Percentiles rank a stretch among this genome's conserved stretches.
These are phyloP conservation scores for Mythimna pallens DNA, from an alignment of 2,888 invertebrate species.

Conservation along the genomic window DNA sequence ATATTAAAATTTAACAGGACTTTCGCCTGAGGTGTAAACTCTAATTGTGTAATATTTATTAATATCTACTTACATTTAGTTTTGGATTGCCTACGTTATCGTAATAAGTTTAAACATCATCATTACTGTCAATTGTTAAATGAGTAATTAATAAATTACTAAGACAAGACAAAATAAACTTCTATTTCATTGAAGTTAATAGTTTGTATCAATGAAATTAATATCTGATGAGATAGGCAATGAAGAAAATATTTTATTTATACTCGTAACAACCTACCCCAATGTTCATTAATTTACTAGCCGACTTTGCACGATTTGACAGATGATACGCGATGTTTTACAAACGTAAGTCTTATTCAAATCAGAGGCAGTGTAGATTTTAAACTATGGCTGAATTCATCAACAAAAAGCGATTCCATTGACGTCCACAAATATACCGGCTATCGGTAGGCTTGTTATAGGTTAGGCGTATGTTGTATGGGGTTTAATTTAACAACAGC, in stretches of 20 bases:
- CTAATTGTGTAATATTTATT: neutral
- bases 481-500: conserved; percentile 45
- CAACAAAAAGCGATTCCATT: neutral
- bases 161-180: no score
- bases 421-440: neutral
- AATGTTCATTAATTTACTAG: neutral
- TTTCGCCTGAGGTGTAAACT: conserved; percentile 2
- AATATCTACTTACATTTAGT: neutral
- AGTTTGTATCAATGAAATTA: no score
- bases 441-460: neutral
- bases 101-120: no score
- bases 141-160: no score
- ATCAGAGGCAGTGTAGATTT: neutral
- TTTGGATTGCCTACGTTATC: no score
- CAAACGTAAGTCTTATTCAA: neutral
- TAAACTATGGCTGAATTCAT: neutral
- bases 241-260: no score
- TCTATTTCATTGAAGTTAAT: no score
- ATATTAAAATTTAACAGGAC: neutral
- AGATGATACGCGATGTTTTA: neutral
- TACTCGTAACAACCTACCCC: no score
- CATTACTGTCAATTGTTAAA: no score
- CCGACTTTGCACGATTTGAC: neutral
- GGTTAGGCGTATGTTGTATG: conserved; percentile 12
- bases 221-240: no score